Percentiles rank a stretch among this genome's conserved stretches.
phyloP scores from a whole-genome alignment of 2,113 vertebrate genomes.

The Panurus biarmicus region DNA sequence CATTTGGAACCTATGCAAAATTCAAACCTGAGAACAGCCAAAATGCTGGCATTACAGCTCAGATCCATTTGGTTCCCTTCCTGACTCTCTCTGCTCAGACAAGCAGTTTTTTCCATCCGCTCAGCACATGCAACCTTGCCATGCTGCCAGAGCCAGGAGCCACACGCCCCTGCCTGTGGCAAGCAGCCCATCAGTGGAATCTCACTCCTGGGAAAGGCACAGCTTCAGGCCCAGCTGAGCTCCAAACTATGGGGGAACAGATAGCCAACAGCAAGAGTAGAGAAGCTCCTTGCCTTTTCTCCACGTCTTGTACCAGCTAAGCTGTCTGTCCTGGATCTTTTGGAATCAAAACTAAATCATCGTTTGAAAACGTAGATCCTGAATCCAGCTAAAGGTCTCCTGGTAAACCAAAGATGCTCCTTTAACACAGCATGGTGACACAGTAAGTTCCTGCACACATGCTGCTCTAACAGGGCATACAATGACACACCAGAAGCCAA shows the following conservation, averaged over 20 bases:
- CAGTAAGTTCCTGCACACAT: background rate
- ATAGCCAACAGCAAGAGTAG: background rate
- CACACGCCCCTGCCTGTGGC: background rate
- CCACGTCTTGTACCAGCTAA: background rate
- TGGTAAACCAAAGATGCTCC: background rate
- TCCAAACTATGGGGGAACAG: background rate
- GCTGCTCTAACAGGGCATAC: background rate
- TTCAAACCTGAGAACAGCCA: background rate
- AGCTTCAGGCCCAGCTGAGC: background rate
- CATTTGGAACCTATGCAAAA: background rate
- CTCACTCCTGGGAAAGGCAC: background rate
- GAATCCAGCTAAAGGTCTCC: background rate
- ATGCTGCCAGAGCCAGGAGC: background rate
- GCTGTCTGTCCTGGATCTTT: background rate
- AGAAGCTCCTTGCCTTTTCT: background rate
- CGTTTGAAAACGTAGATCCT: background rate
- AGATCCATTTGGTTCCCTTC: background rate
- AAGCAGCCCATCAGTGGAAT: background rate
- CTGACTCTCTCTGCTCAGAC: background rate
- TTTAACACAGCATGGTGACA: background rate
- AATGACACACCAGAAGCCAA: background rate
- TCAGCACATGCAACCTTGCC: background rate
- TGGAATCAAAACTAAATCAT: background rate
- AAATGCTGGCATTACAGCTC: background rate
- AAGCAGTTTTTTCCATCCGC: background rate